phyloP scores from a whole-genome alignment of 2,113 vertebrate genomes.

The Alces alces region DNA sequence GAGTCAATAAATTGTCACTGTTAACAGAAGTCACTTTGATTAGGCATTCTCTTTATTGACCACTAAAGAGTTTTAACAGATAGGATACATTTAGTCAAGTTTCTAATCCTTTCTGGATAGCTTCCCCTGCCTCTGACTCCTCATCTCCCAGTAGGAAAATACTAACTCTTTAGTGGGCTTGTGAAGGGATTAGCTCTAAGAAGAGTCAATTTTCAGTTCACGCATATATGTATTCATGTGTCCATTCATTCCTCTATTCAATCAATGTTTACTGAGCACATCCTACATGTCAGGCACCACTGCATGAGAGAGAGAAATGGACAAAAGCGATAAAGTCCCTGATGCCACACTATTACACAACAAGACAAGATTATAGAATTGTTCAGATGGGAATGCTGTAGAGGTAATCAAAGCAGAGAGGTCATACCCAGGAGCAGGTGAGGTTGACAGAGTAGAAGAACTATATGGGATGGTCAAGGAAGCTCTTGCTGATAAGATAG shows the following conservation, averaged over 20 bases:
- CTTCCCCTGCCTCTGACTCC: background rate
- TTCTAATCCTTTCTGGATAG: background rate
- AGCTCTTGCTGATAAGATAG: background rate
- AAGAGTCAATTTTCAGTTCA: background rate
- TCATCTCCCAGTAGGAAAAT: background rate
- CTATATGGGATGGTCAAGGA: background rate
- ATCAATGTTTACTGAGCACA: background rate
- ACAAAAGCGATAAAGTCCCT: background rate
- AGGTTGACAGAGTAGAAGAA: background rate
- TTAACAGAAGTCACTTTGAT: background rate
- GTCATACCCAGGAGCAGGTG: background rate
- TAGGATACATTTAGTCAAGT: background rate
- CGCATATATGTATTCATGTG: background rate
- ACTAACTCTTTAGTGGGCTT: background rate
- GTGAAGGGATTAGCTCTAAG: background rate
- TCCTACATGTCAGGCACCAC: background rate
- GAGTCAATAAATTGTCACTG: background rate
- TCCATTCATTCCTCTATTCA: background rate
- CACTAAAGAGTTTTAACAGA: background rate
- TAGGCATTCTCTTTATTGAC: background rate
- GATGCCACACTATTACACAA: background rate
- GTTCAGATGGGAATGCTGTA: background rate
- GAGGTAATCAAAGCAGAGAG: background rate
- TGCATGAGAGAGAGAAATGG: background rate
- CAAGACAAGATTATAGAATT: background rate